phyloP scores from a whole-genome alignment of 2,888 invertebrate species.

The Cataglyphis albicans region DNA sequence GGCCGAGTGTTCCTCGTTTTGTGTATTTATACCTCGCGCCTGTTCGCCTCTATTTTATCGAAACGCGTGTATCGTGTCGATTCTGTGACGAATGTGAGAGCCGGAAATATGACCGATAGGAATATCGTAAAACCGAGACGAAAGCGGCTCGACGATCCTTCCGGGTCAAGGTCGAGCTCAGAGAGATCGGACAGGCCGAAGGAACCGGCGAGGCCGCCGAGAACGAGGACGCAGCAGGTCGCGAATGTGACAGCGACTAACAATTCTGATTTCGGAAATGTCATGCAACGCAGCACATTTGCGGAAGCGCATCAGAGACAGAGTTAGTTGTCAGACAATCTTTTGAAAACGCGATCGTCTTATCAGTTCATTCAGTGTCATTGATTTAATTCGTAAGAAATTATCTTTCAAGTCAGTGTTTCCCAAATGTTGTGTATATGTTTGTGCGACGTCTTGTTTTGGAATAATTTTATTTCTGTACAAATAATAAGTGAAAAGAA shows the following conservation, averaged over 20 bases:
- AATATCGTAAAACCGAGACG: constrained; percentile 67
- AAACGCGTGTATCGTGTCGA: neutral
- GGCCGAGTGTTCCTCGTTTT: neutral
- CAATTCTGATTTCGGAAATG: constrained; percentile 71
- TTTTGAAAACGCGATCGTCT: neutral
- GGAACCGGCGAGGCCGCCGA: constrained; percentile 73
- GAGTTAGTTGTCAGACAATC: constrained; percentile 41
- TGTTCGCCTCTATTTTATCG: neutral
- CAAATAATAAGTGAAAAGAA: neutral
- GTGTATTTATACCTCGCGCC: constrained; percentile 1
- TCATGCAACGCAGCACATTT: constrained; percentile 65
- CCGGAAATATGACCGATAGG: constrained; percentile 76
- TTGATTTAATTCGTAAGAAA: neutral
- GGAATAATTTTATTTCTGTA: neutral
- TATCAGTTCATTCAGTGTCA: neutral
- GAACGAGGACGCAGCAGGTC: constrained; percentile 58
- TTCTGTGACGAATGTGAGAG: constrained; percentile 61
- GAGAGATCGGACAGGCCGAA: constrained; percentile 63
- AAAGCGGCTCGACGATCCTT: constrained; percentile 69
- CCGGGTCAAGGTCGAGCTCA: constrained; percentile 54
- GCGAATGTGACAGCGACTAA: constrained; percentile 11
- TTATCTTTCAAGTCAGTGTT: neutral
- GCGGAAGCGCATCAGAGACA: neutral
- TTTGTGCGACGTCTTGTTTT: neutral
- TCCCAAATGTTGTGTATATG: neutral